Base-by-base conservation (phyloP, 1,140 invertebrate genomes). In the Scaptomyza hsui region DNA sequence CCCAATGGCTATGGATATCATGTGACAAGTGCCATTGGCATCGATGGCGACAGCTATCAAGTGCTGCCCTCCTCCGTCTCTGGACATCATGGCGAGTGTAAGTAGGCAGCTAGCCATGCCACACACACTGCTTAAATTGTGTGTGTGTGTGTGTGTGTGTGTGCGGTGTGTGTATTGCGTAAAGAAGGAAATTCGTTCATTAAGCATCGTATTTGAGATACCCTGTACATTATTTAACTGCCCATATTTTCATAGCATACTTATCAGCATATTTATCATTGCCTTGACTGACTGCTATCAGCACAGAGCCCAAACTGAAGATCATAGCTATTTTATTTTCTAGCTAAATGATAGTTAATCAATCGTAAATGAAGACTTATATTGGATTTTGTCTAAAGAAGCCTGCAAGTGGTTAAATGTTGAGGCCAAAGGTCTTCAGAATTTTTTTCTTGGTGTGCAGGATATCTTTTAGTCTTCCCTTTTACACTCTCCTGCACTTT, bases 11-110 rank as follows among this genome's bases (percentile, higher is more conserved):
- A 90, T 71, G 89, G 89, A 70, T 90, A 90, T 88, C 89, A 90
- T 80, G 85, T 90, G 89, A 89, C 89, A 90, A 90, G 85, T 88
- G 85, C 78, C 71, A 89, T 90, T 65, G 89, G 89, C 71, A 70
- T 79, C 64, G 89, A 89, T 72, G 53, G 89, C 63, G 89, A 90
- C 70, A 90, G 78, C 89, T 90, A 90, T 86, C 89, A 90, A 90
- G 89, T 90, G 78, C 72, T 90, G 81, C 89, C 89, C 42, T 74
- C 89, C 75, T 79, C 51, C 47, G 79, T 37, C 32, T 37, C 72
- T 37, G 75, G 72, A 68, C 75, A 80, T 48, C 79, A 67, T 77
- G 82, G 75, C 72, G 82, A 88, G 82, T 88, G 82, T 88, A 75
- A 88, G 82, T 88, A 88, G 55, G 35, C 59, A 48, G 56, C 44